Base-by-base conservation (phyloP, 2,113 vertebrate genomes). In the Hippocampus abdominalis region DNA sequence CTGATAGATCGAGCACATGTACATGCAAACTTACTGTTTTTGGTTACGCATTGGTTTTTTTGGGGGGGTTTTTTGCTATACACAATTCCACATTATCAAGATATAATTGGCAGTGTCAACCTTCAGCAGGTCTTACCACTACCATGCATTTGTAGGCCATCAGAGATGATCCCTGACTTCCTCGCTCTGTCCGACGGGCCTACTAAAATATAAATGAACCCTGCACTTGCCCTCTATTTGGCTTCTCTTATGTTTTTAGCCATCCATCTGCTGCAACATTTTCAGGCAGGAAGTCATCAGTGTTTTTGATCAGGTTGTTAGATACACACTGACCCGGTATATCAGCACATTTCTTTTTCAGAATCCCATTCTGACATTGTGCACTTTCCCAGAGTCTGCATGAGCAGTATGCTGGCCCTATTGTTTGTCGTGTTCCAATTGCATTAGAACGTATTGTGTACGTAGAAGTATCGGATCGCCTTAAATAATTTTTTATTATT, bases 151-250 rank as follows among this genome's bases (percentile, higher is more conserved):
- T 89, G 87, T 64, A 81, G 87, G 69, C 74, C 68, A 75, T 84
- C 66, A 75, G 67, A 73, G 74, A 79, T 69, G 78, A 85, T 80
- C 72, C 75, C 63, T 75, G 67, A 70, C 71, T 69, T 32, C 64
- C 65, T 65, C 68, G 53, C 10, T 62, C 49, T 53, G 10, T 66
- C 70, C 72, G 64, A 72, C 57, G 25, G 54, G 25, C 74, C 81
- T 86, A 73, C 23, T 91, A 78, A 91, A 92, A 91, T 85, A 92
- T 91, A 72, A 81, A 91, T 88, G 86, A 53, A 69, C 32, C 81
- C 85, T 86, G 76, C 53, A 21, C 61, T 76, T 86, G 82, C 69
- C 88, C 71, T 84, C 67, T 81, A 65, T 66, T 81, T 82, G 66
- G 42, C 69, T 81, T 64, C 63, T 27, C n/a, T 44, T 46, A 25